These are phyloP conservation scores for Metridium senile DNA, from an alignment of 92 coral and sea anemone genomes.

Conservation along the genomic window DNA sequence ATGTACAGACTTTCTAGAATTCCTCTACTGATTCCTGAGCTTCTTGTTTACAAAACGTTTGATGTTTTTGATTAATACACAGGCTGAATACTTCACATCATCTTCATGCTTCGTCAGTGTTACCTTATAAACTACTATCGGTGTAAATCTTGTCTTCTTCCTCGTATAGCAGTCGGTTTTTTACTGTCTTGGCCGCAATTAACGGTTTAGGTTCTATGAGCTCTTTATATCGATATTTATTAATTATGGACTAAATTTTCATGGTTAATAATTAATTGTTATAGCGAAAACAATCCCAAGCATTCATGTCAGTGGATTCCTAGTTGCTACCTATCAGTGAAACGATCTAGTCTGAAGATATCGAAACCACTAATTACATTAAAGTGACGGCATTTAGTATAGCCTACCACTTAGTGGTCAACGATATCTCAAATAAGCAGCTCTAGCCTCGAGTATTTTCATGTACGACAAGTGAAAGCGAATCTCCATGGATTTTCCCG, in stretches of 20 bases:
- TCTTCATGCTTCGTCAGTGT: not conserved
- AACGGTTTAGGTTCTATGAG: not conserved
- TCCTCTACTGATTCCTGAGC: too few species aligned
- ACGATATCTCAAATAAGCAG: not conserved
- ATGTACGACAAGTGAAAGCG: not conserved
- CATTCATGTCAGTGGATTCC: not conserved
- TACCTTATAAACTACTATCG: not conserved
- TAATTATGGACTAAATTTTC: slow-evolving; percentile 16
- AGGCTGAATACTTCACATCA: too few species aligned
- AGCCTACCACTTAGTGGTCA: not conserved
- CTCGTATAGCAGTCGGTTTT: not conserved
- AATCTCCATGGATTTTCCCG: not conserved
- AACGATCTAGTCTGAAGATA: not conserved
- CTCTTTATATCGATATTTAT: slow-evolving; percentile 6
- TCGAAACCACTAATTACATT: not conserved
- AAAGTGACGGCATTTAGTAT: not conserved
- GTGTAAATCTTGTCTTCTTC: not conserved
- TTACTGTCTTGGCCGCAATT: not conserved
- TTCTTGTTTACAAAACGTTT: not conserved
- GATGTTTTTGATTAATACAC: not conserved
- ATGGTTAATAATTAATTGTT: not conserved
- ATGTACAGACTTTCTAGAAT: not conserved
- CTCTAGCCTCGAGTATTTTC: not conserved
- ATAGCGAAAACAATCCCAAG: not conserved
- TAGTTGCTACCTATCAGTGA: not conserved